phyloP scores from a whole-genome alignment of 2,113 vertebrate species.

The Nipponia nippon region DNA sequence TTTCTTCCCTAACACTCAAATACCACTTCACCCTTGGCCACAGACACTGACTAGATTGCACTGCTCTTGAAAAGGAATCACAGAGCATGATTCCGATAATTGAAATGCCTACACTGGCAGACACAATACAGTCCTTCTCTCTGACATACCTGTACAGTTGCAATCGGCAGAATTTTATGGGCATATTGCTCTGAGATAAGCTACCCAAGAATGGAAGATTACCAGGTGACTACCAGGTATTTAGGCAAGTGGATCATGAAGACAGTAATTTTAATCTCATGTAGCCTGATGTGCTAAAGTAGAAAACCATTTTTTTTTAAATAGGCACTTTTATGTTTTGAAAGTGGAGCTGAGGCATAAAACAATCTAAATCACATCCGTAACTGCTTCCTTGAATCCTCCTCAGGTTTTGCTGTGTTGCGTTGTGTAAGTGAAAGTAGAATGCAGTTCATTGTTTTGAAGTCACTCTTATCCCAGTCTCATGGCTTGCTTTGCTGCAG shows the following conservation, averaged over 20 bases:
- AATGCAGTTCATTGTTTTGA: not conserved
- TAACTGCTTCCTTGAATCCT: not conserved
- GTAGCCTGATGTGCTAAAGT: not conserved
- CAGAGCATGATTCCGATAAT: not conserved
- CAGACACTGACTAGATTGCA: not conserved
- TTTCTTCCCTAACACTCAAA: not conserved
- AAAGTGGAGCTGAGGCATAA: not conserved
- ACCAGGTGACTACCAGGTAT: not conserved
- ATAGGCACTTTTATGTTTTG: not conserved
- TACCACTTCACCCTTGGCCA: not conserved
- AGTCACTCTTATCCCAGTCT: not conserved
- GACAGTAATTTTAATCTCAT: not conserved
- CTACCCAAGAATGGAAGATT: not conserved
- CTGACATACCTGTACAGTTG: not conserved
- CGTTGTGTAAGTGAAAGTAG: not conserved
- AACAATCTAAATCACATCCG: not conserved
- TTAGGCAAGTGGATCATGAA: not conserved
- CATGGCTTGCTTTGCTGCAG: not conserved
- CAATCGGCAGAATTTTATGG: not conserved
- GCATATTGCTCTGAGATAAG: not conserved
- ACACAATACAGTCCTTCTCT: not conserved
- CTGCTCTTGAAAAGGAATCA: not conserved
- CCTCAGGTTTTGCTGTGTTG: not conserved
- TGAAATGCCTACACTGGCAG: not conserved
- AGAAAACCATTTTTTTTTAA: not conserved